Base-by-base conservation (phyloP, 92 coral and sea anemone genomes). In the Paramuricea clavata region DNA sequence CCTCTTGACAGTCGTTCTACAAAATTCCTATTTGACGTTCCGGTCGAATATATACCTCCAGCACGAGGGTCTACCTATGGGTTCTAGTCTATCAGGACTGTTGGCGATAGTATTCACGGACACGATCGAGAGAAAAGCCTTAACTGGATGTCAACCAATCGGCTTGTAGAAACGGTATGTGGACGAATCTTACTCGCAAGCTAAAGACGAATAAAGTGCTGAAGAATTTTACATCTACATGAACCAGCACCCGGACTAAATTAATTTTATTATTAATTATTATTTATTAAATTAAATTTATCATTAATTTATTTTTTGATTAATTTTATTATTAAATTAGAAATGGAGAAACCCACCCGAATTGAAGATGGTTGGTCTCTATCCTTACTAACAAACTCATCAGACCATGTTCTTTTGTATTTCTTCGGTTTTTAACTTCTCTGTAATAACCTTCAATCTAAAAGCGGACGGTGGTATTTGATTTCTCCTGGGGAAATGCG, bases 21-120 rank as follows among this genome's bases (percentile, higher is more conserved):
- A 35, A 47, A 82, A 82, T 28, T 26, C 71, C 50, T 81, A 65
- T 43, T 81, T 81, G 60, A 61, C 52, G 3, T 81, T 33, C 57
- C 75, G 49, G 39, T 25, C 76, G 28, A 36, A 65, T 11, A 39
- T 84, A n/a, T 54, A 69, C 39, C 81, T 73, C 39, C 80, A 81
- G 36, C 81, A 26, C 25, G 65, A 70, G n/a, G 91, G 91, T 6
- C 49, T 87, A 43, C 91, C 88, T 27, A 88, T 74, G 91, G 85
- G 85, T 5, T 88, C 83, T 35, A 83, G 88, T 82, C 26, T 76
- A 25, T 83, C 83, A 22, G 88, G 88, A 0, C 74, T 74, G 41
- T 62, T 88, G 17, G 91, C 91, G 21, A 82, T 88, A 17, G 36
- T 82, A 42, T 88, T 88, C 76, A 88, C 82, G 91, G 87, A 71